A percentile compares a stretch with the other conserved stretches of the same genome.
These are phyloP conservation scores for Tragelaphus strepsiceros DNA, from an alignment of 2,113 vertebrate genomes.

Conservation along the genomic window DNA sequence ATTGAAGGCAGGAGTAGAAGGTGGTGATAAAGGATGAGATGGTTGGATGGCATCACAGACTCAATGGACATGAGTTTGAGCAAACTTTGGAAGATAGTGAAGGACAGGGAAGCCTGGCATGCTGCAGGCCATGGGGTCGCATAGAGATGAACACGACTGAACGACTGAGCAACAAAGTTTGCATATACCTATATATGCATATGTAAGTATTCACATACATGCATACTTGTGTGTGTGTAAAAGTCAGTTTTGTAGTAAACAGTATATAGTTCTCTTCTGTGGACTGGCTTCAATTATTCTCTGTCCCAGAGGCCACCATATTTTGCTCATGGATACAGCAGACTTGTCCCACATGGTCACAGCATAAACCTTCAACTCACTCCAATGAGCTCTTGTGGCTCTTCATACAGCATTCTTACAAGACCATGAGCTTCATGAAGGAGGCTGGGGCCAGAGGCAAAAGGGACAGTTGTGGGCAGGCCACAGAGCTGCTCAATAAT, in stretches of 20 bases:
- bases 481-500: accelerated
- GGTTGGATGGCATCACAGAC: neutral
- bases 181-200: neutral
- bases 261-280: neutral
- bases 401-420: neutral
- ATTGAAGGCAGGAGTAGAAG: neutral
- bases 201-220: neutral
- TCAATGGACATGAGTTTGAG: neutral
- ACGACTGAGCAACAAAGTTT: neutral
- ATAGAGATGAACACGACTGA: neutral
- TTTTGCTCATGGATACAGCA: neutral
- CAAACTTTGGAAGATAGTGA: neutral
- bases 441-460: no score
- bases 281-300: neutral
- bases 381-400: accelerated
- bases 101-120: neutral
- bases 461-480: no score
- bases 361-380: neutral
- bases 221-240: no score
- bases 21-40: neutral
- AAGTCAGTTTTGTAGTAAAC: neutral
- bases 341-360: neutral
- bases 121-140: neutral
- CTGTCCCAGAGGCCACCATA: neutral
- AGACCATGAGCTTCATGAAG: neutral